These are phyloP conservation scores for Gopherus flavomarginatus DNA, from an alignment of 2,113 vertebrate genomes.

Conservation along the genomic window DNA sequence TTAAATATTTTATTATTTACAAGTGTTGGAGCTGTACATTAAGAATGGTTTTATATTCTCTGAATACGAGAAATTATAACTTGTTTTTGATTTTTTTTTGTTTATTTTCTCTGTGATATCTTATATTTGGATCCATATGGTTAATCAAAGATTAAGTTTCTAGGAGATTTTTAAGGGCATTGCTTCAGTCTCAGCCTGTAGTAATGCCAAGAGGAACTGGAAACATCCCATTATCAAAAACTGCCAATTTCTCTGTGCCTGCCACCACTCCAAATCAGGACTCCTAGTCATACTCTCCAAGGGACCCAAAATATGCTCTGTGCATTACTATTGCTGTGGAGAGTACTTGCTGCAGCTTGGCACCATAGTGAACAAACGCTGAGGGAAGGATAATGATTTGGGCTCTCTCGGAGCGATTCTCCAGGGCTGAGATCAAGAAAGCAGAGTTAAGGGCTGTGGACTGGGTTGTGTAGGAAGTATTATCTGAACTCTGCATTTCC, in stretches of 20 bases:
- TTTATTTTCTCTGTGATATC: neutral
- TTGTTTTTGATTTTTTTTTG: neutral
- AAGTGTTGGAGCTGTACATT: neutral
- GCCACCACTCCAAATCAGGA: neutral
- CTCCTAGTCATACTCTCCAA: rapidly evolving
- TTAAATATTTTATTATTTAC: neutral
- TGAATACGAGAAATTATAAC: neutral
- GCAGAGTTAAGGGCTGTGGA: neutral
- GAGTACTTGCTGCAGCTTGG: neutral
- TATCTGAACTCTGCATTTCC: neutral
- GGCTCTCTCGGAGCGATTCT: neutral
- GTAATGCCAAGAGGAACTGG: neutral
- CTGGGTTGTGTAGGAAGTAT: neutral
- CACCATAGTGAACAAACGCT: neutral
- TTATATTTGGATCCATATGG: neutral
- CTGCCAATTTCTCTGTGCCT: neutral
- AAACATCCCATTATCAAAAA: neutral
- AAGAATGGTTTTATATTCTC: neutral
- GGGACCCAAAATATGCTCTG: neutral
- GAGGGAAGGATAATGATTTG: neutral
- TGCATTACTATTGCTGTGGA: neutral
- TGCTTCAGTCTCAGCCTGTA: neutral
- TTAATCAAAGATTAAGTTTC: neutral
- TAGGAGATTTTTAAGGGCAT: neutral
- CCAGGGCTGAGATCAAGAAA: neutral